Conservation (phyloP, 1,140 invertebrate genomes). For the Tetraneura akinire region DNA sequence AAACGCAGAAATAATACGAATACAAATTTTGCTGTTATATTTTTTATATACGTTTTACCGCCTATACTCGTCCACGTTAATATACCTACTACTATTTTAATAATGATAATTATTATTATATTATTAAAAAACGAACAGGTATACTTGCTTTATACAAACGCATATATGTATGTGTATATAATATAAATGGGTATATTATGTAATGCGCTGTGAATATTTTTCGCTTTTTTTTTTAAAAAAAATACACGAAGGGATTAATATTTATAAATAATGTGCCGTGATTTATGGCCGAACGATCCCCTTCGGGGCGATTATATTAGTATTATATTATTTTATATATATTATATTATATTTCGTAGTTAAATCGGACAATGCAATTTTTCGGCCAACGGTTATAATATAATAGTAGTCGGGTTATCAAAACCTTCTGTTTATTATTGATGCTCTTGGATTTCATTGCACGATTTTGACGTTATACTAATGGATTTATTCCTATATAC, state of each 20-base stretch:
- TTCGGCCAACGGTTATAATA: neutral
- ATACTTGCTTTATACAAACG: too few species aligned
- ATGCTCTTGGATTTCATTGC: constrained; percentile 16
- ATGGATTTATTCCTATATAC: constrained; percentile 9
- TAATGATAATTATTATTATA: too few species aligned
- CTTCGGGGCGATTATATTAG: constrained; percentile 19
- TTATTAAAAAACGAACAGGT: too few species aligned
- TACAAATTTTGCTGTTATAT: neutral
- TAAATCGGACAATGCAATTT: constrained; percentile 9
- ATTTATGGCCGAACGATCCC: constrained; percentile 23
- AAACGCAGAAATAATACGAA: constrained; percentile 1
- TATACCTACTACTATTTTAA: too few species aligned
- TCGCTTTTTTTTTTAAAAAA: neutral
- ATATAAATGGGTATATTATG: too few species aligned
- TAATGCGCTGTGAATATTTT: too few species aligned
- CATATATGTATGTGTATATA: neutral
- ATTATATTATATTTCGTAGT: constrained; percentile 9
- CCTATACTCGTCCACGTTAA: neutral
- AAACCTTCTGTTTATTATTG: constrained; percentile 38
- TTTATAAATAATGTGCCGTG: neutral
- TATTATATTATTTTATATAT: neutral
- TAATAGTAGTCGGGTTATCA: neutral
- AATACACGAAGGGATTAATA: neutral
- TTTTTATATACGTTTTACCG: too few species aligned
- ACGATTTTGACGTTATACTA: neutral